Evolutionary conservation across 37 sponge, comb jelly and placozoan genomes (phyloP), one percentile per base, ranked within the genome.

Genomic region (Oopsacas minuta): DNA sequence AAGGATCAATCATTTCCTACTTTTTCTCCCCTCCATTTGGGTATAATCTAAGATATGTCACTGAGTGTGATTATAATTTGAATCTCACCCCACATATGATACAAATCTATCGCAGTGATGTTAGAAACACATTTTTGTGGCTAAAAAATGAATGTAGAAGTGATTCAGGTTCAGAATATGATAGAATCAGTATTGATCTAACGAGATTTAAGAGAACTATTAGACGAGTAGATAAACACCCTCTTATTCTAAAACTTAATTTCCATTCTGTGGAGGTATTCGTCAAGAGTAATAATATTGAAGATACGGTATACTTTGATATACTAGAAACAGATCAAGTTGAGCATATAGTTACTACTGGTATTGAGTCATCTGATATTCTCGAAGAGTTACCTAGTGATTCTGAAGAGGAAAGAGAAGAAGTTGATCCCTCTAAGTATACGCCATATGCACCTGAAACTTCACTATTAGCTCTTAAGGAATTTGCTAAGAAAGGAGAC

Each of bases 151-250:
- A n/a, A 75, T 36, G 7, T 36, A 25, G 35, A 22, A 49, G 85
- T 52, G 35, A 38, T 10, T 15, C 42, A 81, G 84, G 38, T 52
- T 61, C 51, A 23, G 23, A 81, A 0, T 87, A 52, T 38, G 86
- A 87, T 84, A 53, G 85, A 23, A 87, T 91, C n/a, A 91, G 92
- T 83, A 81, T 91, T 37, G 92, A 91, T 83, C 53, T 91, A 1
- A 90, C 87, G 0, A 32, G 82, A 39, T 88, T 88, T 35, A 87
- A 86, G 25, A 25, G 52, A 0, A 52, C 83, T 7, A 39, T 85
- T 23, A 35, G 38, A 0, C 28, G 37, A 1, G 53, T 30, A 0
- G 36, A 81, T 0, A 82, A 81, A 23, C 92, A 91, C 81, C 92
- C 92, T 30, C 61, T 28, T 38, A 49, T 91, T 22, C 89, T 83